Evolutionary conservation across 2,797 vertebrate species (phyloP).

Genomic region (Cheirogaleus major): DNA sequence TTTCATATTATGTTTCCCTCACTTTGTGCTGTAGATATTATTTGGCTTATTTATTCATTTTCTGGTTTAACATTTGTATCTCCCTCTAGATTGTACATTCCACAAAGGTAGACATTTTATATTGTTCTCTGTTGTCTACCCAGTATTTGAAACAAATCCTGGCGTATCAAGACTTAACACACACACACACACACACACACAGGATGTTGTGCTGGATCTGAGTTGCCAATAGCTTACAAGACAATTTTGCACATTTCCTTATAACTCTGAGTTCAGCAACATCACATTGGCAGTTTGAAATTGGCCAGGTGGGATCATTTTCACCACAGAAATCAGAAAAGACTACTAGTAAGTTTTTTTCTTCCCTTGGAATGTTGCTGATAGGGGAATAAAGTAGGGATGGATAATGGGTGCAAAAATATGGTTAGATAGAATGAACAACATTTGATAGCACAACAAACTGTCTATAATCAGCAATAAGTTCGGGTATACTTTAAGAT

Average conservation of each 20-base stretch:
- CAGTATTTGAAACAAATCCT: background rate
- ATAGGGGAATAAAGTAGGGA: background rate
- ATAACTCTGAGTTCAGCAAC: background rate
- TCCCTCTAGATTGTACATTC: background rate
- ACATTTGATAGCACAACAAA: background rate
- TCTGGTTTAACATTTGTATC: background rate
- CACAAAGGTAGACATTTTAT: background rate
- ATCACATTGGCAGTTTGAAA: background rate
- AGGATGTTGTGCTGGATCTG: background rate
- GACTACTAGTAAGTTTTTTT: background rate
- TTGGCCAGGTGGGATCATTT: background rate
- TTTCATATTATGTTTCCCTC: background rate
- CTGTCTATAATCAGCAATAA: background rate
- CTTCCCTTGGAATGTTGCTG: background rate
- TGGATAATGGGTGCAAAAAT: background rate
- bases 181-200: background rate
- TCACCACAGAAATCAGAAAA: background rate
- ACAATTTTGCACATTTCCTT: background rate
- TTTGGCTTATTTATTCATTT: background rate
- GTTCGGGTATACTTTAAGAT: background rate
- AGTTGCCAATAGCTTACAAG: background rate
- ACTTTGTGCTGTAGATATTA: background rate
- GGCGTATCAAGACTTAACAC: background rate
- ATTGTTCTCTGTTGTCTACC: background rate
- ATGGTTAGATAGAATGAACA: background rate